Evolutionary conservation across 1,140 invertebrate species (phyloP), one percentile per base, ranked within the genome.

Genomic region (Eciton burchellii): DNA sequence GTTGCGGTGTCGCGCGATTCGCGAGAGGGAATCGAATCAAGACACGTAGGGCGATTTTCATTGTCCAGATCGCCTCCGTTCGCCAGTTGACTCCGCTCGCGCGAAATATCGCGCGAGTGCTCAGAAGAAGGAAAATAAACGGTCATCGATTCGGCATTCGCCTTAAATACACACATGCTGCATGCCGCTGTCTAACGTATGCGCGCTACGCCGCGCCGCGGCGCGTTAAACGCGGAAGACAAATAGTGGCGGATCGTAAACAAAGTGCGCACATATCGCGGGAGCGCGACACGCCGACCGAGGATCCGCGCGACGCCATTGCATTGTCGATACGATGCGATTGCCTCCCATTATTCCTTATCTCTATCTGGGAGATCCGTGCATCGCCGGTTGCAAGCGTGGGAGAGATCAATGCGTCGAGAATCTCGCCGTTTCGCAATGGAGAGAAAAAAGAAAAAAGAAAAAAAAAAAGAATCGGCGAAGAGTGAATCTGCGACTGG

Each of bases 201-300:
- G 29, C 43, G 35, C 35, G 6, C 6, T 35, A 6, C 35, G 6
- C 35, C 35, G 35, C 35, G 35, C 49, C 49, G 63, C 29, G 47
- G 74, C 35, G 52, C 56, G 63, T 66, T 79, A 29, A 68, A 79
- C 52, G 21, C 74, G 63, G 74, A 79, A 79, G 74, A 79, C 74
- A 79, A 79, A 79, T 57, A 79, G 63, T 35, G 49, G 24, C 26
- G 24, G 0, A 9, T 9, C 49, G 62, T 70, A 79, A 79, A 79
- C 63, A 79, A 79, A 79, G 74, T 77, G 62, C 74, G 74, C 62
- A 77, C 66, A 77, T 77, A 77, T 77, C 35, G 74, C 26, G 6
- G 19, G 26, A 29, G 43, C 19, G 14, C 54, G 21, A 72, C 45
- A 35, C 54, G 68, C 29, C 19, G 52, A 57, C 68, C 26, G 71